Evolutionary conservation across 2,888 invertebrate species (phyloP).

Genomic region (Stratiomys singularior): DNA sequence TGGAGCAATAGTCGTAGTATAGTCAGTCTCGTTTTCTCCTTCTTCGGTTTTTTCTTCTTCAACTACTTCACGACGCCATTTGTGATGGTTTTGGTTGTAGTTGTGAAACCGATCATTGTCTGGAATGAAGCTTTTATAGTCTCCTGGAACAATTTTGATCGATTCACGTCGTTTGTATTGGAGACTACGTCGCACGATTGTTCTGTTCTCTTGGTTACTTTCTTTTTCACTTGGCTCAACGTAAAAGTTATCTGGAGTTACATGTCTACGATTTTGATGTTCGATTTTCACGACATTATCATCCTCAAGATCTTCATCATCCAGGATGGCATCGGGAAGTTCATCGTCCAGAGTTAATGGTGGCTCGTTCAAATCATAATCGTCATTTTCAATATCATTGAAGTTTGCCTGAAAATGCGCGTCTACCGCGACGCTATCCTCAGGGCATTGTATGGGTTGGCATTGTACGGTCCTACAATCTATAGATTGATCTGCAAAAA

Average conservation of each 20-base stretch:
- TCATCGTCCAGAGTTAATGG: background rate
- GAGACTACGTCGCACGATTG: constrained; percentile 51
- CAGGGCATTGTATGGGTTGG: constrained; percentile 54
- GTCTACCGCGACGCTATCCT: constrained; percentile 52
- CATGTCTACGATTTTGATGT: constrained; percentile 41
- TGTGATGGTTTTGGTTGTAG: constrained; percentile 51
- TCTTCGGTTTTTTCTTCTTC: background rate
- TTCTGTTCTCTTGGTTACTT: constrained; percentile 33
- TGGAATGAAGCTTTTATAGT: constrained; percentile 55
- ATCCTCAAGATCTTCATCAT: background rate
- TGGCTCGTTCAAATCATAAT: constrained; percentile 29
- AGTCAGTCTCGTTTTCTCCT: background rate
- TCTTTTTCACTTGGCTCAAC: constrained; percentile 40
- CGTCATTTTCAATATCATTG: background rate
- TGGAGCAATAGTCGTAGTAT: constrained; percentile 34
- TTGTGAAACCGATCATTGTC: constrained; percentile 45
- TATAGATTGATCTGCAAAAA: constrained; percentile 53
- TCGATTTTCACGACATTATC: constrained; percentile 10
- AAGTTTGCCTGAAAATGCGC: constrained; percentile 9
- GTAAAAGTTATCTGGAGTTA: constrained; percentile 22
- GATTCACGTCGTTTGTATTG: constrained; percentile 53
- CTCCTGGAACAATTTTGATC: constrained; percentile 55
- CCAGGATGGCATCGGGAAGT: background rate
- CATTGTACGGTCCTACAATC: constrained; percentile 56
- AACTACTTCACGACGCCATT: constrained; percentile 50